Percentiles rank a stretch among this genome's conserved stretches.
phyloP scores from a whole-genome alignment of 1,140 invertebrate genomes.

The Sogatella furcifera region DNA sequence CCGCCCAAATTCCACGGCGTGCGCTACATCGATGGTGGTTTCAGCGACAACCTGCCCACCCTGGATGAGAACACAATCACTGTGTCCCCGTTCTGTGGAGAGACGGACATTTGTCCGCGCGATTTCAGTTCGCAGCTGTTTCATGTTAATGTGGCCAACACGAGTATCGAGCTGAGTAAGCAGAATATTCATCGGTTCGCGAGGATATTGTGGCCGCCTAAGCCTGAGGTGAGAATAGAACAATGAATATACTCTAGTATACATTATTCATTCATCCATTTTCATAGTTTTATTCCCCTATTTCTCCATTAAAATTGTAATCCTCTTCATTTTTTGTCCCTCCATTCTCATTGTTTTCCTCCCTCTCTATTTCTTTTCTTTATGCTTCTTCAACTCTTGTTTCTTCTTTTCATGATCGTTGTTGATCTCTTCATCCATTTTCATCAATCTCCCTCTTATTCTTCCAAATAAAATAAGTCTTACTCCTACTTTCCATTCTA shows the following conservation, averaged over 20 bases:
- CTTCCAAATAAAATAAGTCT: too few relatives aligned
- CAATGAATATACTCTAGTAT: too few relatives aligned
- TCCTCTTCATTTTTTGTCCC: too few relatives aligned
- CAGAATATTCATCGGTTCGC: conserved; percentile 88
- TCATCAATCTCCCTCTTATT: too few relatives aligned
- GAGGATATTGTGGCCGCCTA: conserved; percentile 87
- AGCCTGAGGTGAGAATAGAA: conserved; percentile 64
- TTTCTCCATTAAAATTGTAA: too few relatives aligned
- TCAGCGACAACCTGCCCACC: conserved; percentile 90
- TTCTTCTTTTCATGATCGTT: not conserved
- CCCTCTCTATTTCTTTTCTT: not conserved
- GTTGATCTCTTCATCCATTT: too few relatives aligned
- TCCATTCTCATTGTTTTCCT: not conserved
- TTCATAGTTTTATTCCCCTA: too few relatives aligned
- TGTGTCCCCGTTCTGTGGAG: conserved; percentile 94
- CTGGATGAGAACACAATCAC: conserved; percentile 93
- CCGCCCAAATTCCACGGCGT: conserved; percentile 84
- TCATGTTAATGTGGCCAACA: conserved; percentile 85
- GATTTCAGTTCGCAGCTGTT: conserved; percentile 79
- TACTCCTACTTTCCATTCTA: too few relatives aligned
- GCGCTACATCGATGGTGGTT: conserved; percentile 93
- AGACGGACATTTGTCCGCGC: conserved; percentile 94
- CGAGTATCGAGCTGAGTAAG: conserved; percentile 84
- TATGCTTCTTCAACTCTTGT: not conserved
- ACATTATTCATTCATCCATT: too few relatives aligned